Percentiles rank a stretch among this genome's conserved stretches.
Evolutionary conservation across 2,888 invertebrate genomes (phyloP).

Genomic region (Enchytraeus crypticus): DNA sequence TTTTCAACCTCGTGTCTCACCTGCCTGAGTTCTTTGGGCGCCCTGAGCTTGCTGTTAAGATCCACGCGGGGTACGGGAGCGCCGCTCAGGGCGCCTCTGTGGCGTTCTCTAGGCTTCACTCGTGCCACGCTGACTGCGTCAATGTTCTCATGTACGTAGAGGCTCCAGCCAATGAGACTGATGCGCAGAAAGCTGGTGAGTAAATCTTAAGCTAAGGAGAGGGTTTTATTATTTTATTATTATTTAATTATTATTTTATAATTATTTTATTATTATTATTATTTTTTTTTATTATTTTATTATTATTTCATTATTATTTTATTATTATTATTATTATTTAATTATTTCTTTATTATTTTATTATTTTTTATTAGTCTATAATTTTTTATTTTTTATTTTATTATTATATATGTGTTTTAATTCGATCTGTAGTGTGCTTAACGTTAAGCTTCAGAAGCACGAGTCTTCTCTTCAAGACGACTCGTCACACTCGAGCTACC

Average conservation of each 20-base stretch:
- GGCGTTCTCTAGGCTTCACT: background rate
- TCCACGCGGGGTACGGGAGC: constrained; percentile 90
- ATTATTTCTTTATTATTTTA: background rate
- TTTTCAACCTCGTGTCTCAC: constrained; percentile 77
- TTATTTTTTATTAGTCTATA: background rate
- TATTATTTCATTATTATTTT: background rate
- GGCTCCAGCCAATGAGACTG: constrained; percentile 1
- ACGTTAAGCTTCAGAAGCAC: too few species aligned
- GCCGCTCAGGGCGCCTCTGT: background rate
- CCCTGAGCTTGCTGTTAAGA: constrained; percentile 92
- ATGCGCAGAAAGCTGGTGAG: background rate
- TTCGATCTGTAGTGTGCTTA: too few species aligned
- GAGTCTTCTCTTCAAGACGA: too few species aligned
- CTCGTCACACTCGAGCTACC: too few species aligned
- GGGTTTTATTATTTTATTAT: background rate
- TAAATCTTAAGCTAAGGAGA: too few species aligned
- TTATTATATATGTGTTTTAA: background rate
- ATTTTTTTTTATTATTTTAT: background rate
- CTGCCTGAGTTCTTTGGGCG: constrained; percentile 80
- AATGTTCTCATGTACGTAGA: constrained; percentile 10
- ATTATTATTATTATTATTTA: background rate
- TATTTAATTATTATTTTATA: background rate
- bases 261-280: background rate
- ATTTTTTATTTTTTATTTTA: background rate
- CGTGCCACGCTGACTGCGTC: constrained; percentile 3